Percentiles rank a stretch among this genome's conserved stretches.
Conservation (phyloP, 2,888 invertebrate species). For the Galeopsomyia nigrocyanea region DNA sequence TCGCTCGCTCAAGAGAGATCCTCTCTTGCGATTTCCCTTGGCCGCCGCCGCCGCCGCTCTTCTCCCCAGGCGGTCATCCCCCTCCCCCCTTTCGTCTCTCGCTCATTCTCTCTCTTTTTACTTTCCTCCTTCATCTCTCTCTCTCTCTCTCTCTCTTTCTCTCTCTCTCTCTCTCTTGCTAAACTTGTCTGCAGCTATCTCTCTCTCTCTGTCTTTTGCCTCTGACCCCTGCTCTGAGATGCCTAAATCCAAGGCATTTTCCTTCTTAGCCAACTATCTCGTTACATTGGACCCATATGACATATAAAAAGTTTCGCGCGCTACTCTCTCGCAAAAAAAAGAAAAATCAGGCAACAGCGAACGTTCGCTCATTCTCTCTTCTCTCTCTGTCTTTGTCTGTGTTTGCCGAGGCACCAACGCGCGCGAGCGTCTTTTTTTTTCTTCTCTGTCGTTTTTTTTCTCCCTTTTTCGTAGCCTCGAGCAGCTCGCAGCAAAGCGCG, state of each 20-base stretch:
- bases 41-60: too few relatives aligned
- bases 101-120: conserved; percentile 58
- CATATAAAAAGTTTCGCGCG: too few relatives aligned
- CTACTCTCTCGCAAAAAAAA: too few relatives aligned
- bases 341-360: too few relatives aligned
- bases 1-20: conserved; percentile 25
- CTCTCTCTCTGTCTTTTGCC: too few relatives aligned
- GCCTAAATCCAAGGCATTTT: too few relatives aligned
- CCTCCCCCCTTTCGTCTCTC: conserved; percentile 53
- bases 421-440: conserved; percentile 1
- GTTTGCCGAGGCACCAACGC: conserved; percentile 14
- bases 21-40: conserved; percentile 43
- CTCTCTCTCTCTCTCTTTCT: conserved; percentile 45
- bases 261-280: too few relatives aligned
- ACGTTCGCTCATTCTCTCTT: neutral
- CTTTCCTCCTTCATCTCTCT: conserved; percentile 37
- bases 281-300: too few relatives aligned
- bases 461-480: conserved; percentile 4
- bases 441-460: neutral
- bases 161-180: conserved; percentile 51
- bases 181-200: too few relatives aligned
- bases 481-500: neutral
- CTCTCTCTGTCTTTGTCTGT: conserved; percentile 41
- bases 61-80: conserved; percentile 50
- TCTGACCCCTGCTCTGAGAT: too few relatives aligned